phyloP scores from a whole-genome alignment of 2,888 invertebrate species.

The Lamellibrachia satsuma region DNA sequence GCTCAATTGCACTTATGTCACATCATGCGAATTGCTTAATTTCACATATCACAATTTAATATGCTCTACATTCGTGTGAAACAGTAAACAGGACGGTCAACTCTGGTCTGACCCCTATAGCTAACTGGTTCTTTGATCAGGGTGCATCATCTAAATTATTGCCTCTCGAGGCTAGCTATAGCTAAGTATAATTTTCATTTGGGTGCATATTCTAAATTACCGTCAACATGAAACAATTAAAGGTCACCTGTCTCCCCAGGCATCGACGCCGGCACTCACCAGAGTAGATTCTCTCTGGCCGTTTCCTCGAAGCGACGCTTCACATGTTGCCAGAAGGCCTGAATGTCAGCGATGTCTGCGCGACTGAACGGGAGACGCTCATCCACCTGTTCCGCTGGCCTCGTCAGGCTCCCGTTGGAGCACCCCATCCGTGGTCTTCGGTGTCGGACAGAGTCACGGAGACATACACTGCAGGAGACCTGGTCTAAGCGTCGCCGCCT shows the following conservation, averaged over 20 bases:
- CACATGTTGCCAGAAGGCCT: background rate
- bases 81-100: too few species aligned
- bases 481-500: background rate
- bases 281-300: background rate
- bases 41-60: too few species aligned
- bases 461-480: too few species aligned
- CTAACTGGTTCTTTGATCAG: background rate
- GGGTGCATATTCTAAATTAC: background rate
- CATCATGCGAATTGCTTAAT: too few species aligned
- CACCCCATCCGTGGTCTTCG: background rate
- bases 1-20: too few species aligned
- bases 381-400: background rate
- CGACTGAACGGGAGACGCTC: background rate
- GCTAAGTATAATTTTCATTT: background rate
- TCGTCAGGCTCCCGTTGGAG: background rate
- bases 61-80: too few species aligned
- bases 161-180: too few species aligned
- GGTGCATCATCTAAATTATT: background rate
- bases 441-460: too few species aligned
- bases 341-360: background rate
- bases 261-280: background rate
- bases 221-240: too few species aligned
- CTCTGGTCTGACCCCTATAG: too few species aligned
- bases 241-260: background rate
- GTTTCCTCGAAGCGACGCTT: constrained; percentile 12